These are phyloP conservation scores for Achroia grisella DNA, from an alignment of 1,140 invertebrate genomes.

Conservation along the genomic window DNA sequence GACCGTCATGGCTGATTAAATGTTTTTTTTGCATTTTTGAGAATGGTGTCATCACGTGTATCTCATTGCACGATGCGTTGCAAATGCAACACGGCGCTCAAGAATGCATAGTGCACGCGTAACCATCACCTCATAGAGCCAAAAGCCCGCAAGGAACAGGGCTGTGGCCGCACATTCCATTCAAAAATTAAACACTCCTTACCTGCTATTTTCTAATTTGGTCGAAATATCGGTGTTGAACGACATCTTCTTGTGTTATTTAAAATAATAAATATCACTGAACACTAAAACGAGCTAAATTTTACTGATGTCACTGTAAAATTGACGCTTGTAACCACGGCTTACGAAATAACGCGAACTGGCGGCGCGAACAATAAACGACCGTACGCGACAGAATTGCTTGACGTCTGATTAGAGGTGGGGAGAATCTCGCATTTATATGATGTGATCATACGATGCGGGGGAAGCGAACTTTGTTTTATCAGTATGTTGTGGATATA, in stretches of 20 bases:
- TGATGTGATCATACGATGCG: conserved; percentile 66
- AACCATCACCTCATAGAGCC: conserved; percentile 7
- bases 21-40: too few species aligned
- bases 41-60: conserved; percentile 1
- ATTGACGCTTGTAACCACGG: conserved; percentile 37
- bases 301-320: conserved; percentile 45
- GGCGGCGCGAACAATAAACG: conserved; percentile 35
- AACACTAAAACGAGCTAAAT: conserved; percentile 54
- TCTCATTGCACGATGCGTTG: neutral
- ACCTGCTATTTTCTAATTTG: conserved; percentile 69
- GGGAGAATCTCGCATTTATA: conserved; percentile 63
- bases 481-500: conserved; percentile 27
- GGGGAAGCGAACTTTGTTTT: conserved; percentile 51
- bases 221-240: conserved; percentile 66
- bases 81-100: conserved; percentile 11
- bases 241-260: conserved; percentile 66
- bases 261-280: conserved; percentile 63
- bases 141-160: conserved; percentile 10
- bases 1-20: too few species aligned
- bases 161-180: conserved; percentile 9
- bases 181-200: conserved; percentile 22
- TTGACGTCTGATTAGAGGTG: conserved; percentile 64
- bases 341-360: conserved; percentile 57
- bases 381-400: conserved; percentile 44
- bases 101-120: conserved; percentile 17